Base-by-base conservation (phyloP, 2,797 vertebrate species). In the Peromyscus aztecus region DNA sequence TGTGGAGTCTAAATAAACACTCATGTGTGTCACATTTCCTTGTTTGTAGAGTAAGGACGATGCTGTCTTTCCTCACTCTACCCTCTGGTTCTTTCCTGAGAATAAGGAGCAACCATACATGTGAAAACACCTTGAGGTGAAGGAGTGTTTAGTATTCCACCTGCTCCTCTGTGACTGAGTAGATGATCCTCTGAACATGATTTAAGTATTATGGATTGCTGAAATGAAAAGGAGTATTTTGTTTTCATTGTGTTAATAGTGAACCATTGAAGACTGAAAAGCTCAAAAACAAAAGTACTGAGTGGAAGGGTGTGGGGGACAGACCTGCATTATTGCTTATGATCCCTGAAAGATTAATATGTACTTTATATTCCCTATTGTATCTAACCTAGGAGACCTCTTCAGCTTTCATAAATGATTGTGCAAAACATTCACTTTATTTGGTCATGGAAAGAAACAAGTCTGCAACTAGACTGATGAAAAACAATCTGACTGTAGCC, bases 11-110 rank as follows among this genome's bases (percentile, higher is more conserved):
- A 59, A 81, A 75, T 61, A 83, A 89, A 69, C 78, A 80, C 69
- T 89, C 21, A 4, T 84, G 6, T 55, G 7, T 90, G 43, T 78
- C 84, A 40, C 7, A 95, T 59, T 61, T 80, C 49, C 31, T 94
- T 94, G 46, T 94, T 90, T 92, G 43, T 83, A 78, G 91, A 92
- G n/a, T 82, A 90, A 95, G 12, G 23, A 52, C 49, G 61, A 75
- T 83, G 2, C 34, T 65, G 0, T 89, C 12, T 81, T 94, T 95
- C 3, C 67, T 93, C 13, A 84, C 31, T 67, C n/a, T 59, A n/a
- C 14, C 14, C 52, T 61, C 69, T 80, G 55, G 6, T 2, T 65
- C 40, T 96, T 95, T 87, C 49, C 63, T 90, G 81, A 63, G 3
- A 27, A 76, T 82, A 27, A 46, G 55, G 37, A n/a, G 67, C 82